Percentiles rank a stretch among this genome's conserved stretches.
Evolutionary conservation across 2,888 invertebrate species (phyloP).

Genomic region (Pocota personata): DNA sequence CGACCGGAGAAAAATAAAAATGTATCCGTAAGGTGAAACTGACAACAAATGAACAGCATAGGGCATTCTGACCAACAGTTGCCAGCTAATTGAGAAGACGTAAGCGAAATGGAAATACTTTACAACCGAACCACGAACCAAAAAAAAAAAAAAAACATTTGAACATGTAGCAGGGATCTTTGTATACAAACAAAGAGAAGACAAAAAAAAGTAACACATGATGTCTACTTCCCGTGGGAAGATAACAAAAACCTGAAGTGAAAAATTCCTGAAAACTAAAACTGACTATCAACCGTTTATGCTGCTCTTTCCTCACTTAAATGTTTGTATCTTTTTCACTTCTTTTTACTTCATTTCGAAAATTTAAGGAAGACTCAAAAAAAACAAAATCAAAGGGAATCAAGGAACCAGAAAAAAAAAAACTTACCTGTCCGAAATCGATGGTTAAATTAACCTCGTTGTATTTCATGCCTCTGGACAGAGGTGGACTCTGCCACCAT

Average conservation of each 20-base stretch:
- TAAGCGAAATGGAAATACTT: slow-evolving; percentile 51
- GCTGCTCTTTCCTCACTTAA: background rate
- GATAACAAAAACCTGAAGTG: background rate
- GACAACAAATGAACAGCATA: background rate
- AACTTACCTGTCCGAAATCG: slow-evolving; percentile 96
- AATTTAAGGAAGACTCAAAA: background rate
- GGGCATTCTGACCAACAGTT: slow-evolving; percentile 13
- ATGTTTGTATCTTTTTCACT: background rate
- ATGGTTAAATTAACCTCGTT: slow-evolving; percentile 99
- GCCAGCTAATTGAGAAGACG: slow-evolving; percentile 52
- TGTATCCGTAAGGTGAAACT: slow-evolving; percentile 31
- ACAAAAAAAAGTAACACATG: background rate
- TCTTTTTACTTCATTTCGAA: background rate
- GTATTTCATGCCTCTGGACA: slow-evolving; percentile 98
- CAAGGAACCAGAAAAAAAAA: background rate
- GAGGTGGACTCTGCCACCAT: slow-evolving; percentile 99
- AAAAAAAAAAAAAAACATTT: slow-evolving; percentile 33
- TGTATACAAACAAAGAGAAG: background rate
- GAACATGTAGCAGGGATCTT: slow-evolving; percentile 15
- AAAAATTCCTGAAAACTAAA: slow-evolving; percentile 11
- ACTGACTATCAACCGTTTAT: slow-evolving; percentile 7
- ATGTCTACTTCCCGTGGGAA: slow-evolving; percentile 31
- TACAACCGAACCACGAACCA: slow-evolving; percentile 18
- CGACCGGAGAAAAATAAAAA: slow-evolving; percentile 7
- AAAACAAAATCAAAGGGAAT: background rate